Conservation (phyloP, 53 echinoderm and acorn worm species). For the Hippasteria phrygiana region DNA sequence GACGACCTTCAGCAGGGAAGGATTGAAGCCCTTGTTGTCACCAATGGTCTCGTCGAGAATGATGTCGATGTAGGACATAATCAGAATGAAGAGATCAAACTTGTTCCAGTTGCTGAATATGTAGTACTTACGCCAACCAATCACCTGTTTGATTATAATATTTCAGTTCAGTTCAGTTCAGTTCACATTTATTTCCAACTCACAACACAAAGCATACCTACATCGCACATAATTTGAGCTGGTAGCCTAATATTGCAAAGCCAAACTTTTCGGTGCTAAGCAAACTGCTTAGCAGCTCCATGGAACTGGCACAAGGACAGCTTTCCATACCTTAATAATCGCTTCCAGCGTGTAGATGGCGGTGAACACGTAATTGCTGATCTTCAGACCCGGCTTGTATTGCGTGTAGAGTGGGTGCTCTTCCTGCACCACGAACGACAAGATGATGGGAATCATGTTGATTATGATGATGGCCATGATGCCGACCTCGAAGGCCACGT, state of each 20-base stretch:
- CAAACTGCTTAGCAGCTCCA: no score
- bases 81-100: slow-evolving; percentile 87
- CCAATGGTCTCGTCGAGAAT: slow-evolving; percentile 80
- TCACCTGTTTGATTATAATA: slow-evolving; percentile 44
- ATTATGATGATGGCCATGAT: slow-evolving; percentile 82
- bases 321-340: slow-evolving; percentile 76
- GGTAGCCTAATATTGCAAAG: no score
- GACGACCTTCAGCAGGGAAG: slow-evolving; percentile 79
- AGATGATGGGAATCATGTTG: slow-evolving; percentile 92
- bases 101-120: slow-evolving; percentile 90
- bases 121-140: slow-evolving; percentile 86
- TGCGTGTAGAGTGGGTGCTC: slow-evolving; percentile 48
- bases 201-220: no score
- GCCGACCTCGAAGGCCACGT: slow-evolving; percentile 74
- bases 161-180: background rate
- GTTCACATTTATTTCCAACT: no score
- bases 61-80: slow-evolving; percentile 85
- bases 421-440: slow-evolving; percentile 76
- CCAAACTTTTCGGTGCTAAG: no score
- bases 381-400: slow-evolving; percentile 58
- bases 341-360: slow-evolving; percentile 81
- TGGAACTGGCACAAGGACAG: background rate
- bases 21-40: slow-evolving; percentile 69
- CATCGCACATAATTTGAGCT: no score
- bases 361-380: slow-evolving; percentile 87